These are phyloP conservation scores for Pterostichus madidus DNA, from an alignment of 2,888 invertebrate species.

Conservation along the genomic window DNA sequence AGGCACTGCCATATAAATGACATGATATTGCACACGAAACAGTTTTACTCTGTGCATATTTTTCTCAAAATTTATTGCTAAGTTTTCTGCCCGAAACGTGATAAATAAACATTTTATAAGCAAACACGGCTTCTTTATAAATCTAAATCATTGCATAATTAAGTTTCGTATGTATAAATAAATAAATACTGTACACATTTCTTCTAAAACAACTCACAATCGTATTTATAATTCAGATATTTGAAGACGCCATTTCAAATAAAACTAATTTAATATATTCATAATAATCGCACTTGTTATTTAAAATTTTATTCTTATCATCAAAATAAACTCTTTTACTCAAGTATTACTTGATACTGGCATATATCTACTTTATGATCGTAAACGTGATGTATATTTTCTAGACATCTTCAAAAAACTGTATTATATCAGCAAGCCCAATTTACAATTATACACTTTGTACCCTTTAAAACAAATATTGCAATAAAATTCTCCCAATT, in stretches of 20 bases:
- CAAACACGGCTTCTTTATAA: conserved; percentile 33
- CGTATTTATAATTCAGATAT: conserved; percentile 3
- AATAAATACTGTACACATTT: conserved; percentile 68
- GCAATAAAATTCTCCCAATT: conserved; percentile 55
- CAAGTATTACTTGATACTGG: not conserved
- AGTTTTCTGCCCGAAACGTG: conserved; percentile 47
- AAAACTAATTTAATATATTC: not conserved
- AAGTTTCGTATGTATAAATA: conserved; percentile 69
- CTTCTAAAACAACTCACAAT: conserved; percentile 41
- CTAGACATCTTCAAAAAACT: conserved; percentile 22
- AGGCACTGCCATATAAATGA: conserved; percentile 59
- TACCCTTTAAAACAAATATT: conserved; percentile 17
- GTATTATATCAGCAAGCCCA: conserved; percentile 27
- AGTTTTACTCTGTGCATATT: conserved; percentile 46
- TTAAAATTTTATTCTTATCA: not conserved
- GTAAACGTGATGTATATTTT: conserved; percentile 11
- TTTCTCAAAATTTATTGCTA: conserved; percentile 45
- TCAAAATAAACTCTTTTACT: not conserved
- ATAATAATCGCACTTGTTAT: not conserved
- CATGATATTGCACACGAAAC: conserved; percentile 54
- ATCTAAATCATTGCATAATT: conserved; percentile 52
- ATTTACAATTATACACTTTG: not conserved
- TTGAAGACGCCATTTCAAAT: not conserved
- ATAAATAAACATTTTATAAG: conserved; percentile 52
- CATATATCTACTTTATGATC: not conserved